Evolutionary conservation across 2,797 vertebrate species (phyloP), one percentile per base, ranked within the genome.

Genomic region (Hemibagrus guttatus): DNA sequence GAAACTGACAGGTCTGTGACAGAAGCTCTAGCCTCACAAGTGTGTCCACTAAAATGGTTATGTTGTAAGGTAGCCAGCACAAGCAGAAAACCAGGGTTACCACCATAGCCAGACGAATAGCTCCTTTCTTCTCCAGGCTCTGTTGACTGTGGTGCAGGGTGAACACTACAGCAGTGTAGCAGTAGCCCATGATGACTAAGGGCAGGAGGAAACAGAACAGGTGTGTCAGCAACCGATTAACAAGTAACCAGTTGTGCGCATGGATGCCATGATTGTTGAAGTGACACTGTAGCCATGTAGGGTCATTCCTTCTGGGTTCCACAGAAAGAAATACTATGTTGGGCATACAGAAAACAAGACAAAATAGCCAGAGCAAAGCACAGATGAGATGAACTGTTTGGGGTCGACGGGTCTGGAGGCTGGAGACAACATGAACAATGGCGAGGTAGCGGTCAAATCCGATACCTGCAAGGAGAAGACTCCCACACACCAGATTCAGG

Each of bases 401-500:
- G 4, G 93, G 93, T 6, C 95, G 95, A 0, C 96, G 96, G 35
- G 91, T 96, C 89, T 95, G 96, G 91, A 98, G 95, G 83, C 97
- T 96, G 4, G 96, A 95, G 80, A 99, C 91, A 0, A 97, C 97
- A 0, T 97, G 96, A 72, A 99, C 97, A 0, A 99, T 95, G 31
- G 97, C 97, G 89, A 98, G 91, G 94, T 98, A 98, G 16, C 98
- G 97, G 88, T 99, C 98, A 21, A 98, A 96, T 0, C 97, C 96
- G 0, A 99, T 97, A 93, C 96, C 97, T 5, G 95, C 97, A 14
- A 99, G 93, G 26, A 99, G 96, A 56, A 98, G 92, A 89, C 96
- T 97, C 19, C 97, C 97, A 88, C 97, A 97, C 89, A 97, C 92
- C 90, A 97, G 92, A 92, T 97, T 98, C 74, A 98, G 90, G 69